Evolutionary conservation across 2,888 invertebrate species (phyloP).

Genomic region (Caenorhabditis becei): DNA sequence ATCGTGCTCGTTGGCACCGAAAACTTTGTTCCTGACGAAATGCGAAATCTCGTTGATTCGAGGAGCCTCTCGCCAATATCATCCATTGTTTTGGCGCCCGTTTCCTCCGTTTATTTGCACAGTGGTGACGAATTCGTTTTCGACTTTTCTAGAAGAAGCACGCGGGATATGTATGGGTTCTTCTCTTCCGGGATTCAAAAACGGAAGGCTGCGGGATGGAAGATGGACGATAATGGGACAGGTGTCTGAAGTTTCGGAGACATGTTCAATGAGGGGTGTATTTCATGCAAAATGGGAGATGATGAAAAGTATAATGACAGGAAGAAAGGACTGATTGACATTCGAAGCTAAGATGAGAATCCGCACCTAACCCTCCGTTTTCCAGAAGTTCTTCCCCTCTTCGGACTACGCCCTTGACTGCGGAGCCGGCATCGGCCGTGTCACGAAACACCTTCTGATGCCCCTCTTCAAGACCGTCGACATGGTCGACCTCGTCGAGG

Average conservation of each 20-base stretch:
- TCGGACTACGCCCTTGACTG: constrained; percentile 89
- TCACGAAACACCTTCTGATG: constrained; percentile 90
- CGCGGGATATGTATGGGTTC: no score
- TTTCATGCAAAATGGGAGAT: background rate
- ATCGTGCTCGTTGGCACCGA: background rate
- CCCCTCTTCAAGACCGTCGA: constrained; percentile 86
- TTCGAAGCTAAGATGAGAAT: background rate
- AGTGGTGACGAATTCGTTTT: constrained; percentile 38
- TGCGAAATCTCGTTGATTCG: background rate
- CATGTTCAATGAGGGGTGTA: background rate
- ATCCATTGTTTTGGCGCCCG: constrained; percentile 27
- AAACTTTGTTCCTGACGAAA: constrained; percentile 2
- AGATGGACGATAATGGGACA: background rate
- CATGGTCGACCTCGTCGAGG: constrained; percentile 79
- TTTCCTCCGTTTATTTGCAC: constrained; percentile 8
- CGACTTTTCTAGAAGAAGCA: background rate
- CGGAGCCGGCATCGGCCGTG: constrained; percentile 96
- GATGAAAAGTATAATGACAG: no score
- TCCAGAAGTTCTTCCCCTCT: constrained; percentile 58
- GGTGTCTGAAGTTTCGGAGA: background rate
- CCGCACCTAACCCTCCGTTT: background rate
- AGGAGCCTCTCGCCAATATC: constrained; percentile 31
- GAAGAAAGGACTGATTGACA: background rate
- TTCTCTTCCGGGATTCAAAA: no score
- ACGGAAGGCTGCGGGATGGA: background rate